Conservation (phyloP, 2,888 invertebrate species). For the Cotesia congregata region DNA sequence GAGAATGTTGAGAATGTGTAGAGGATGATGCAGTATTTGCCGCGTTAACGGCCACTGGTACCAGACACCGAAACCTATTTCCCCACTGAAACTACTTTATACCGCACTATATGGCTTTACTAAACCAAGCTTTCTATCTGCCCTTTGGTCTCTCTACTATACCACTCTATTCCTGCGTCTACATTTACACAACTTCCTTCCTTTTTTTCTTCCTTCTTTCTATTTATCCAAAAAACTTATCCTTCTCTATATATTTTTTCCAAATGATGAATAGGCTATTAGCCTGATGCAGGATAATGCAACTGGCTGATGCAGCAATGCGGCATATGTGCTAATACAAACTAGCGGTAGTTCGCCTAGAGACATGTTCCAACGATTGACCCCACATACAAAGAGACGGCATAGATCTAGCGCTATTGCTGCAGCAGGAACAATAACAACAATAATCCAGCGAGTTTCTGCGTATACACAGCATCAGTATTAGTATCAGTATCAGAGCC, state of each 20-base stretch:
- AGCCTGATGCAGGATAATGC: neutral
- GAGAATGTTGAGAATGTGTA: slow-evolving; percentile 15
- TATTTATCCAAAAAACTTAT: too few species aligned
- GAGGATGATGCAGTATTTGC: slow-evolving; percentile 41
- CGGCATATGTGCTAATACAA: slow-evolving; percentile 24
- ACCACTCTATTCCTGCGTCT: neutral
- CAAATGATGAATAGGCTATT: too few species aligned
- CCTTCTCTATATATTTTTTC: too few species aligned
- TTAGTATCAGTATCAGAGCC: neutral
- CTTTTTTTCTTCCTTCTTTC: too few species aligned
- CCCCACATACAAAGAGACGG: slow-evolving; percentile 24
- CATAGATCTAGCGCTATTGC: neutral
- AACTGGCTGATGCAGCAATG: slow-evolving; percentile 31
- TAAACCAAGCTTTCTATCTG: neutral
- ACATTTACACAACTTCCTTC: too few species aligned
- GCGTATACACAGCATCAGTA: neutral
- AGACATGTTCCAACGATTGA: slow-evolving; percentile 37
- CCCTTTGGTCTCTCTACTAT: neutral
- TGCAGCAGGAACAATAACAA: neutral
- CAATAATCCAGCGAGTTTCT: neutral
- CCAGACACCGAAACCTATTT: slow-evolving; percentile 61
- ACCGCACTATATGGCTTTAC: slow-evolving; percentile 23
- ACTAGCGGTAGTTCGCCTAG: slow-evolving; percentile 2
- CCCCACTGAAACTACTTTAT: slow-evolving; percentile 51
- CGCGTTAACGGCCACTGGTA: slow-evolving; percentile 49